Evolutionary conservation across 2,797 vertebrate species (phyloP).

Genomic region (Allobates femoralis): DNA sequence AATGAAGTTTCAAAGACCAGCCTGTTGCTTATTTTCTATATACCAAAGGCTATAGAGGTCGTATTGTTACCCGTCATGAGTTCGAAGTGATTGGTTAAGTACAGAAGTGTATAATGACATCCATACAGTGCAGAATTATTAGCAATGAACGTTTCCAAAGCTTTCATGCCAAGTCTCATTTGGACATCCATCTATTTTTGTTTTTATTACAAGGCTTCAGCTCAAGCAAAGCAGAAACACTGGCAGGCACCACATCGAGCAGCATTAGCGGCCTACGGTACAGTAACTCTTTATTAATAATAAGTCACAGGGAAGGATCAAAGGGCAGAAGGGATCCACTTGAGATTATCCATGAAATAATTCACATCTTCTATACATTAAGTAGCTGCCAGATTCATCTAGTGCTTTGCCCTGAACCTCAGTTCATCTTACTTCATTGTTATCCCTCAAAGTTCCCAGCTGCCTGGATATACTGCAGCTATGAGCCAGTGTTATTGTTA

Average conservation of each 20-base stretch:
- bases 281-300: constrained; percentile 67
- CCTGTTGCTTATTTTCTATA: neutral
- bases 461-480: constrained; percentile 71
- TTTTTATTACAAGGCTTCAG: constrained; percentile 64
- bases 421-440: constrained; percentile 76
- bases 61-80: neutral
- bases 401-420: constrained; percentile 70
- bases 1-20: neutral
- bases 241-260: constrained; percentile 65
- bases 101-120: neutral
- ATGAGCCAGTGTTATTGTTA: constrained; percentile 76
- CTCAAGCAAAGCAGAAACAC: constrained; percentile 75
- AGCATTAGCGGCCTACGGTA: constrained; percentile 71
- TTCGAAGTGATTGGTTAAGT: neutral
- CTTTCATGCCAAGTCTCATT: neutral
- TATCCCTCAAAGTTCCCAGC: constrained; percentile 74
- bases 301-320: constrained; percentile 68
- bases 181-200: constrained; percentile 26
- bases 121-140: neutral
- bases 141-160: neutral
- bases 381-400: constrained; percentile 71
- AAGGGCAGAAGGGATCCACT: constrained; percentile 71
- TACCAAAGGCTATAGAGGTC: neutral
- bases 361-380: constrained; percentile 76
- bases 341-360: constrained; percentile 75